A percentile compares a stretch with the other conserved stretches of the same genome.
Conservation (phyloP, 1,140 invertebrate species). For the Drosophila seguyi region DNA sequence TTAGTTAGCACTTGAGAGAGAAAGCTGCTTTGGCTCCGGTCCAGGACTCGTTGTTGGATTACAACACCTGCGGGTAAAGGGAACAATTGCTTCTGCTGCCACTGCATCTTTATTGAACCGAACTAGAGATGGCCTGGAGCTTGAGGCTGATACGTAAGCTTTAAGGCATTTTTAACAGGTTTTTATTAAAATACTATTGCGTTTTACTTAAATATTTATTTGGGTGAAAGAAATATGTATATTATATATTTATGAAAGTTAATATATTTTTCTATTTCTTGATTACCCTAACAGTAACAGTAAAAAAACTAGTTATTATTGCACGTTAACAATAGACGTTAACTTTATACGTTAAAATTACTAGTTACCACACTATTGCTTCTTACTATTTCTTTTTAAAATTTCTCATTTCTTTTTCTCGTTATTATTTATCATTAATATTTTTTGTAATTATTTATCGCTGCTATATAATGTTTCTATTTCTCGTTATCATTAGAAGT, state of each 20-base stretch:
- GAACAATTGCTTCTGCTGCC: slow-evolving; percentile 12
- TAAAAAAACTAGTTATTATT: no score
- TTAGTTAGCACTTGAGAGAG: slow-evolving; percentile 78
- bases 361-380: neutral
- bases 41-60: slow-evolving; percentile 73
- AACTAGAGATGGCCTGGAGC: slow-evolving; percentile 23
- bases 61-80: slow-evolving; percentile 77
- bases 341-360: neutral
- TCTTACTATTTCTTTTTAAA: neutral
- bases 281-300: no score
- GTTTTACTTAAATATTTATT: no score
- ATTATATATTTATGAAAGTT: neutral
- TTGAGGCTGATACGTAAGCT: neutral
- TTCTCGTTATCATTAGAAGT: no score
- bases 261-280: no score
- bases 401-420: neutral
- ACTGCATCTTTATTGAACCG: slow-evolving; percentile 22
- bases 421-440: neutral
- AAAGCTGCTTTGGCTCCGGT: slow-evolving; percentile 70
- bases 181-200: neutral
- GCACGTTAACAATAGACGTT: no score
- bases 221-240: neutral
- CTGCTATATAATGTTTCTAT: no score
- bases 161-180: neutral
- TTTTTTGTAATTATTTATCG: no score